Percentiles rank a stretch among this genome's conserved stretches.
Conservation (phyloP, 2,888 invertebrate species). For the Drosophila neonasuta region DNA sequence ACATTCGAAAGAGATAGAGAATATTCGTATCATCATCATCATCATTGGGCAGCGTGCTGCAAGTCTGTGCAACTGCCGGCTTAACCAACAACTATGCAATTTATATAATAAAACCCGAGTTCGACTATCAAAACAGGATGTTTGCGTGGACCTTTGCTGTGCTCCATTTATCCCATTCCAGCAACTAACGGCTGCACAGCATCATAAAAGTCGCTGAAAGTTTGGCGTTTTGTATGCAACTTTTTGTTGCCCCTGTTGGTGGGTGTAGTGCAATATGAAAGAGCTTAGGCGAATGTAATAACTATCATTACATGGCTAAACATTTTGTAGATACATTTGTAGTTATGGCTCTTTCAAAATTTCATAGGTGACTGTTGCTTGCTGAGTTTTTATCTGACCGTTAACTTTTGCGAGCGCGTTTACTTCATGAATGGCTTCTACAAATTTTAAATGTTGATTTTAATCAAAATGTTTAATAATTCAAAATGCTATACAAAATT, state of each 20-base stretch:
- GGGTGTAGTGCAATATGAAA: conserved; percentile 30
- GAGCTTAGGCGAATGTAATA: conserved; percentile 65
- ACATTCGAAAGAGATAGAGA: conserved; percentile 23
- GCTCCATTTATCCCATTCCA: conserved; percentile 9
- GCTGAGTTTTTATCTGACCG: conserved; percentile 10
- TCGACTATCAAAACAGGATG: conserved; percentile 72
- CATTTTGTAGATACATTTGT: conserved; percentile 56
- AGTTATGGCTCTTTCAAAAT: conserved; percentile 36
- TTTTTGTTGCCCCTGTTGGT: conserved; percentile 27
- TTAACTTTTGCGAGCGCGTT: conserved; percentile 10
- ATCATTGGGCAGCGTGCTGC: conserved; percentile 34
- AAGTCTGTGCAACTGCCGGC: conserved; percentile 68
- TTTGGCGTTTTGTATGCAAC: conserved; percentile 54
- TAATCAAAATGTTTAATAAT: too few species aligned
- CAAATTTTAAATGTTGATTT: not conserved
- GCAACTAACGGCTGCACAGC: conserved; percentile 25
- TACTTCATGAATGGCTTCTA: not conserved
- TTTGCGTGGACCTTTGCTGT: conserved; percentile 45
- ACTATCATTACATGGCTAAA: conserved; percentile 59
- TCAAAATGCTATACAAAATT: too few species aligned
- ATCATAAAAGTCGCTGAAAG: conserved; percentile 66
- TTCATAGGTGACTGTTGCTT: conserved; percentile 18
- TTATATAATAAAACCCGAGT: conserved; percentile 70
- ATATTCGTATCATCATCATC: conserved; percentile 36
- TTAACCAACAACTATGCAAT: conserved; percentile 63